phyloP scores from a whole-genome alignment of 1,140 invertebrate species.

The Heliconius nattereri region DNA sequence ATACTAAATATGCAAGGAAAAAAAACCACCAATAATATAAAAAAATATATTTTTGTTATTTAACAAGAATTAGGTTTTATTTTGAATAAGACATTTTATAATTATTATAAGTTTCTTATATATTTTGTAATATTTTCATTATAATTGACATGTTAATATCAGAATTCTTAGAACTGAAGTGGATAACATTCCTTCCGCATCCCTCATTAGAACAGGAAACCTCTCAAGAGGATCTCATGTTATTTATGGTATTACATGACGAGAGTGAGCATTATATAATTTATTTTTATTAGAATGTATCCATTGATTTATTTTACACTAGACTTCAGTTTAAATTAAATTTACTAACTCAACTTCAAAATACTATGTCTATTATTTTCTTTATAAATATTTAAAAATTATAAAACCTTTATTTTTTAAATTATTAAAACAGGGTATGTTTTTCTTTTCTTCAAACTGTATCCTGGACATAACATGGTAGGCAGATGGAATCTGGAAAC shows the following conservation, averaged over 20 bases:
- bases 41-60: not conserved
- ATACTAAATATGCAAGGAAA: no score
- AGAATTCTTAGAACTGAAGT: slow-evolving; percentile 4
- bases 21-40: no score
- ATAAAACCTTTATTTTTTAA: no score
- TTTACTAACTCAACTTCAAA: no score
- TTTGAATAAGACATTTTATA: not conserved
- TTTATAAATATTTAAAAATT: no score
- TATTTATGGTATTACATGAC: slow-evolving; percentile 12
- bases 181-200: slow-evolving; percentile 2
- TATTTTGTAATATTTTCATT: not conserved
- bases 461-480: not conserved
- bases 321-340: not conserved
- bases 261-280: slow-evolving; percentile 4
- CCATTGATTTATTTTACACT: not conserved
- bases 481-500: not conserved
- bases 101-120: not conserved
- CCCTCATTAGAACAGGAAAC: slow-evolving; percentile 20
- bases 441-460: not conserved
- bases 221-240: slow-evolving; percentile 16
- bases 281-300: slow-evolving; percentile 18
- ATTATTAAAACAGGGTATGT: no score
- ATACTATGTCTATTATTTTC: no score
- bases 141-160: not conserved
- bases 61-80: not conserved